Evolutionary conservation across 2,797 vertebrate genomes (phyloP), one percentile per base, ranked within the genome.

Genomic region (Falco biarmicus): DNA sequence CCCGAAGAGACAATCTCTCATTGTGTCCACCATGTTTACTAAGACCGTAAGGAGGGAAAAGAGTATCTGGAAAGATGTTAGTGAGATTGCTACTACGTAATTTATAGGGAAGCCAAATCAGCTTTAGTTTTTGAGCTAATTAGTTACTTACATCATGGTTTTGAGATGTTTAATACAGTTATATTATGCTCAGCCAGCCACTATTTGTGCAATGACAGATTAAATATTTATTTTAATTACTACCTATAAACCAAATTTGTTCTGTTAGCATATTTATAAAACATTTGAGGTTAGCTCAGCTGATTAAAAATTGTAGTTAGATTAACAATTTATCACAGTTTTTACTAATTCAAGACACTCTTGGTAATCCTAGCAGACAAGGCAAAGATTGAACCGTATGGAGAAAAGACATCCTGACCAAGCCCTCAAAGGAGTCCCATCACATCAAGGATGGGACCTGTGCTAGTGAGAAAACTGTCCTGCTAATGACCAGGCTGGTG

Each of bases 171-270:
- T 90, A 87, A 88, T 90, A 66, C 37, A 79, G 68, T 81, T 85
- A 68, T 29, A 69, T 60, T 68, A 68, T 48, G 32, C 31, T 84
- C 83, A 81, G 57, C 28, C 70, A 93, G 65, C 9, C 32, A n/a
- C 51, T 69, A 31, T 90, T 82, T 83, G 48, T 80, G 31, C 31
- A 79, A 41, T 51, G 34, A 77, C 34, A 91, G 89, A 93, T 87
- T 74, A 92, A 92, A 89, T 89, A 94, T 80, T 93, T 91, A 90
- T 85, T 93, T 93, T 89, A 93, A 92, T 89, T 77, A 63, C 60
- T 84, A 74, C 6, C 13, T 37, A 74, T 50, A 87, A 94, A 64
- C 29, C 39, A 66, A 66, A 45, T 51, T 34, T 91, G 32, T 90
- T 94, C 71, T 91, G 77, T 60, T 85, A 54, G 47, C 43, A n/a